Evolutionary conservation across 2,888 invertebrate species (phyloP), one percentile per base, ranked within the genome.

Genomic region (Branchellion lobata): DNA sequence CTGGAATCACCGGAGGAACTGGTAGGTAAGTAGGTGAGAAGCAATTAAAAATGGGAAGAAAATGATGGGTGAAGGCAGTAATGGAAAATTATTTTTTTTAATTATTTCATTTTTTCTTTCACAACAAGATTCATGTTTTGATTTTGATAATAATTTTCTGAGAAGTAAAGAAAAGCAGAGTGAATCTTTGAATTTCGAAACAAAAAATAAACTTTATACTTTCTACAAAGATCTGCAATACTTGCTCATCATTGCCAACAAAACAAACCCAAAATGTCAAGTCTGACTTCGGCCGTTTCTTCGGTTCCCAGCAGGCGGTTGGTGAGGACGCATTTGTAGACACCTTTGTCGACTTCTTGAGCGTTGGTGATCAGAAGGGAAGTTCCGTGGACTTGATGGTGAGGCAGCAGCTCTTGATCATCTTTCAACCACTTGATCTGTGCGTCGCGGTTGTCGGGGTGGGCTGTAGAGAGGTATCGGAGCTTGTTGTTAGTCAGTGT

Each of bases 201-300:
- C n/a, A n/a, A n/a, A n/a, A n/a, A n/a, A n/a, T n/a, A n/a, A n/a
- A n/a, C n/a, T n/a, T n/a, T n/a, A n/a, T n/a, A n/a, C n/a, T n/a
- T n/a, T n/a, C n/a, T n/a, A n/a, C n/a, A n/a, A n/a, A n/a, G n/a
- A n/a, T n/a, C n/a, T n/a, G n/a, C n/a, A n/a, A n/a, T n/a, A n/a
- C n/a, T n/a, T n/a, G n/a, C n/a, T n/a, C n/a, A n/a, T n/a, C n/a
- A n/a, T n/a, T n/a, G n/a, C n/a, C n/a, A n/a, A n/a, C n/a, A n/a
- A n/a, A n/a, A n/a, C n/a, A n/a, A n/a, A 77, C 77, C 61, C 24
- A 65, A 29, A 1, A 77, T 36, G 1, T 31, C 33, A 24, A 77
- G 36, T 14, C 27, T 27, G 34, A 77, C 65, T n/a, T 77, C 33
- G 36, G 65, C 65, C 18, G 47, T 33, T 11, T 77, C 33, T n/a